A percentile compares a stretch with the other conserved stretches of the same genome.
Conservation (phyloP, 1,140 invertebrate genomes). For the Amphibalanus amphitrite region DNA sequence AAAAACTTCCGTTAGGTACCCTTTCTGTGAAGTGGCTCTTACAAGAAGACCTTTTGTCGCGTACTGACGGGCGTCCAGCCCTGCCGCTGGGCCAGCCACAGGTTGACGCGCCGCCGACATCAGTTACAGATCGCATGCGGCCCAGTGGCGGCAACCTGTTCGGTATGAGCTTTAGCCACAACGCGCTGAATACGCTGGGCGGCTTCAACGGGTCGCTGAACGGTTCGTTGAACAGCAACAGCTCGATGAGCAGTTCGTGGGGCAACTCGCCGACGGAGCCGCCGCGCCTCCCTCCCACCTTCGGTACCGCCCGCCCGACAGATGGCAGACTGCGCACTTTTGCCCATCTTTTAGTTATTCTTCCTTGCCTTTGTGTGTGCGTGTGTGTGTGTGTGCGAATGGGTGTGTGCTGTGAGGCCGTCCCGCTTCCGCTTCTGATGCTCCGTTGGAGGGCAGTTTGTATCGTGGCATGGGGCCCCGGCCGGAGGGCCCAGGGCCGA, state of each 20-base stretch:
- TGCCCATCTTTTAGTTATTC: neutral
- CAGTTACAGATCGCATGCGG: neutral
- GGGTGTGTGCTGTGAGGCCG: neutral
- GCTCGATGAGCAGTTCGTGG: neutral
- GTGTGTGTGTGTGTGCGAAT: neutral
- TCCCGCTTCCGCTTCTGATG: no score
- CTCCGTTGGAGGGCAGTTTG: neutral
- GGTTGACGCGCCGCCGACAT: neutral
- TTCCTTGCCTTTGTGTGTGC: neutral
- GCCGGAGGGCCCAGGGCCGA: neutral
- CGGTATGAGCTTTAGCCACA: neutral
- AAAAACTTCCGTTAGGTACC: no score
- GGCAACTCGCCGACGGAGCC: neutral
- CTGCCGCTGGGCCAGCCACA: no score
- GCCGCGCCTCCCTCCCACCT: neutral
- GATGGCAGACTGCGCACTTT: neutral
- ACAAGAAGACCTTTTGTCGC: no score
- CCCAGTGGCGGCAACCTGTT: neutral
- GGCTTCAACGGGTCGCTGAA: neutral
- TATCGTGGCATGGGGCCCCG: neutral
- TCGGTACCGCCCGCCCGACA: neutral
- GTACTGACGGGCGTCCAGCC: no score
- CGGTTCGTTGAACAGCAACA: slow-evolving; percentile 1
- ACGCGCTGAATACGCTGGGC: neutral
- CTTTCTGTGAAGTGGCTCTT: no score